A percentile compares a stretch with the other conserved stretches of the same genome.
These are phyloP conservation scores for Paramuricea clavata DNA, from an alignment of 92 coral and sea anemone genomes.

Conservation along the genomic window DNA sequence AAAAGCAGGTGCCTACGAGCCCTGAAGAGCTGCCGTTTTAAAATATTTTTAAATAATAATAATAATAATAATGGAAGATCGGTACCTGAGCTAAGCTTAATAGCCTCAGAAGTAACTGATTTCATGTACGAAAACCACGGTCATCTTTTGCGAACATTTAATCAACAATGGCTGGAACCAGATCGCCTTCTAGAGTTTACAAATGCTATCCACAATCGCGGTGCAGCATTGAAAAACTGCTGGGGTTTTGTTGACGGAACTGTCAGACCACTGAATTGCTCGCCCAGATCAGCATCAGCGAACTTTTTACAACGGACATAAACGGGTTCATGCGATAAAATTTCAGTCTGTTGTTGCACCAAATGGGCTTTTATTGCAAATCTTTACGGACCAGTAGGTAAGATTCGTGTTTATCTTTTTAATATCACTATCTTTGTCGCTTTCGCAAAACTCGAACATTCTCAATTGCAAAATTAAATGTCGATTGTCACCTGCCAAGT, in stretches of 20 bases:
- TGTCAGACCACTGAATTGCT: conserved; percentile 1
- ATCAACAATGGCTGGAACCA: neutral
- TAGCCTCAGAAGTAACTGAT: neutral
- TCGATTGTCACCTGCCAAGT: too few relatives aligned
- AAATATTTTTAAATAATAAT: too few relatives aligned
- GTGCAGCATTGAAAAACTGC: conserved; percentile 3
- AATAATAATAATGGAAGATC: too few relatives aligned
- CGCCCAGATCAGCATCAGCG: neutral
- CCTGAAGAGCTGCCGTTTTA: too few relatives aligned
- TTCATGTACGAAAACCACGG: conserved; percentile 7
- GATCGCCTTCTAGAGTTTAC: neutral
- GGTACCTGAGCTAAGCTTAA: neutral
- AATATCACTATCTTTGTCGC: too few relatives aligned
- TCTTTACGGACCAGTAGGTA: conserved; percentile 8
- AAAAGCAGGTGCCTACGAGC: too few relatives aligned
- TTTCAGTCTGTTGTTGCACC: conserved; percentile 33
- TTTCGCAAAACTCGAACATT: too few relatives aligned
- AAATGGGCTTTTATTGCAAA: conserved; percentile 22
- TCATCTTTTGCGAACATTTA: conserved; percentile 4
- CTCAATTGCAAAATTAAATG: too few relatives aligned
- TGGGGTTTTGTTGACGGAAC: conserved; percentile 17
- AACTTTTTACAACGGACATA: neutral
- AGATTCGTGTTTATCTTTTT: too few relatives aligned
- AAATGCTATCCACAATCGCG: neutral
- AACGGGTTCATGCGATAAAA: conserved; percentile 1